Percentiles rank a stretch among this genome's conserved stretches.
phyloP scores from a whole-genome alignment of 35 echinoderm and acorn worm species.

The Apostichopus parvimensis region DNA sequence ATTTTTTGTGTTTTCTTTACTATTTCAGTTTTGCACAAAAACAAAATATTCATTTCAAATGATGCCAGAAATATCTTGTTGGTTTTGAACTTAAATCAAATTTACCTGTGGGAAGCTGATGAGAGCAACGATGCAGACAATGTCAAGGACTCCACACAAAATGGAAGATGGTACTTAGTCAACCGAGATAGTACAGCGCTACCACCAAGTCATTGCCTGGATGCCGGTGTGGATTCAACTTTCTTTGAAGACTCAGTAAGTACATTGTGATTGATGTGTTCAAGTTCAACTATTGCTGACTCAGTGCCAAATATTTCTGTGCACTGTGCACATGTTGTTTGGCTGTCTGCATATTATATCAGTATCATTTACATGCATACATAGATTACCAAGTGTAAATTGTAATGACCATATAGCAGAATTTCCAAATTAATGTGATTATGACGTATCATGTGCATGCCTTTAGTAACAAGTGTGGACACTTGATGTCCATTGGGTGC shows the following conservation, averaged over 20 bases:
- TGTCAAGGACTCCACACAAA: slow-evolving; percentile 35
- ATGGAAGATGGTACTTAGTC: slow-evolving; percentile 63
- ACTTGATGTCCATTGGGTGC: too few relatives aligned
- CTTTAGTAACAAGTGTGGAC: too few relatives aligned
- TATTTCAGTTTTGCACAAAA: slow-evolving; percentile 46
- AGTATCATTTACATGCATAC: too few relatives aligned
- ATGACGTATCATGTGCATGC: too few relatives aligned
- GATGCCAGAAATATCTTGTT: slow-evolving; percentile 68
- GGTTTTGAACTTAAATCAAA: slow-evolving; percentile 58
- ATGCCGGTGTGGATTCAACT: slow-evolving; percentile 59
- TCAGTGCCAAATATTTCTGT: too few relatives aligned
- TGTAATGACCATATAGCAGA: too few relatives aligned
- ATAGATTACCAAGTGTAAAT: too few relatives aligned
- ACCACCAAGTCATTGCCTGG: slow-evolving; percentile 57
- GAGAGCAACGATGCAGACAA: slow-evolving; percentile 39
- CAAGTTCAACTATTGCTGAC: too few relatives aligned
- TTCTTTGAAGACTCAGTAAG: slow-evolving; percentile 78
- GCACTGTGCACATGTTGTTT: too few relatives aligned
- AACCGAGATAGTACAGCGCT: slow-evolving; percentile 42
- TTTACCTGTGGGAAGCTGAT: slow-evolving; percentile 77
- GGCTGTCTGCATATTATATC: too few relatives aligned
- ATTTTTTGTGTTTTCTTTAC: not conserved
- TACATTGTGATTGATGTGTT: not conserved
- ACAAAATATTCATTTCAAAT: slow-evolving; percentile 68
- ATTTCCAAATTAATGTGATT: too few relatives aligned